Evolutionary conservation across 2,797 vertebrate genomes (phyloP), one percentile per base, ranked within the genome.

Genomic region (Brachyrhaphis roseni): DNA sequence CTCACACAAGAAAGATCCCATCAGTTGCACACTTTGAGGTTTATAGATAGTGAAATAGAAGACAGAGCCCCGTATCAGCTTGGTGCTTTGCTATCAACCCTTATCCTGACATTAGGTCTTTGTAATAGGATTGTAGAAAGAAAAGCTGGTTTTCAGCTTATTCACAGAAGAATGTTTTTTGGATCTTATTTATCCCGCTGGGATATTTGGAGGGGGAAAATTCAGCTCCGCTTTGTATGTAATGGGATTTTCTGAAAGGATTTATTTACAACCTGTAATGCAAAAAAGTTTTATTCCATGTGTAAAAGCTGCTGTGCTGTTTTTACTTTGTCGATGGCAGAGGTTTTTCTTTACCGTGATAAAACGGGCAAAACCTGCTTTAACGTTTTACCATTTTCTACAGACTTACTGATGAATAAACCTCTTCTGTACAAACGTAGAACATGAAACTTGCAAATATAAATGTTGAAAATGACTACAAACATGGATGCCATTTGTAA

Each of bases 91-190:
- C 72, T 28, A 73, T 73, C 74, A 66, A 26, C 47, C 5, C 15
- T 46, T 59, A 57, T 79, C 62, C 47, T 73, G 78, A 76, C 74
- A 76, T 74, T 47, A 71, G 81, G 36, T 64, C 51, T 76, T 55
- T 23, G 66, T 71, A n/a, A 55, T 74, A 43, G 64, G 77, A 78
- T 72, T 74, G 45, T 49, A 70, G 45, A 59, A 47, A 75, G 59
- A 36, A 70, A 70, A 78, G 62, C 11, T 46, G 8, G 0, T 68
- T 55, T 70, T 77, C 8, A 55, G 10, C 49, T 46, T 15, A 4
- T 13, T 47, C 47, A 57, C 5, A 75, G 20, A 36, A 66, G 26
- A 59, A 57, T 10, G 28, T 18, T 26, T 82, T 78, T 55, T 23
- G 26, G 7, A 64, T 64, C 57, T 68, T 70, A 55, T 71, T 71